Conservation (phyloP, 2,888 invertebrate species). For the Yponomeuta malinellus region DNA sequence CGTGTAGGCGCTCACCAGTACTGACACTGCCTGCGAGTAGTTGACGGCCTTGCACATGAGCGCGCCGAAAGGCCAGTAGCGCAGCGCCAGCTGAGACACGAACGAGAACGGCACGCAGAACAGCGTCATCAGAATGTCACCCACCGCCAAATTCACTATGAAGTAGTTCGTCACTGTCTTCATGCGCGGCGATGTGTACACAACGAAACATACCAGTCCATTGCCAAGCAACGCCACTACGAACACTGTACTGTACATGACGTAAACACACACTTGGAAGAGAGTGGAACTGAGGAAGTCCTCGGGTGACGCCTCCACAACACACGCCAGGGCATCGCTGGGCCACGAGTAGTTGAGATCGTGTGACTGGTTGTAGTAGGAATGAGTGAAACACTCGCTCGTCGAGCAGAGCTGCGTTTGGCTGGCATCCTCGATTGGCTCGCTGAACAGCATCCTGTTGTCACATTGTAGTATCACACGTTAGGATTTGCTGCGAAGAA, state of each 20-base stretch:
- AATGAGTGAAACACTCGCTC: neutral
- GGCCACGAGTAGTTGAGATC: slow-evolving; percentile 17
- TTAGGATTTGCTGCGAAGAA: neutral
- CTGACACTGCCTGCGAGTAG: slow-evolving; percentile 88
- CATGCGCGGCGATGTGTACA: slow-evolving; percentile 90
- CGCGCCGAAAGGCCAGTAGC: slow-evolving; percentile 92
- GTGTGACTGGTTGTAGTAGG: slow-evolving; percentile 9
- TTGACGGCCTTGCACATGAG: slow-evolving; percentile 89
- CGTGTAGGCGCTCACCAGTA: slow-evolving; percentile 91
- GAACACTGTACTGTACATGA: slow-evolving; percentile 83
- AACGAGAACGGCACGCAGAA: slow-evolving; percentile 95
- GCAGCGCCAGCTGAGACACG: slow-evolving; percentile 84
- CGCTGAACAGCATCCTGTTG: slow-evolving; percentile 20
- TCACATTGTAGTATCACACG: neutral
- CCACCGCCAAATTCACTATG: slow-evolving; percentile 91
- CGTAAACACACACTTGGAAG: slow-evolving; percentile 80
- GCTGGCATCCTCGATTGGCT: slow-evolving; percentile 17
- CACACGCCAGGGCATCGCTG: slow-evolving; percentile 18
- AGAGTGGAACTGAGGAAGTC: slow-evolving; percentile 58
- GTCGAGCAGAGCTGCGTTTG: neutral
- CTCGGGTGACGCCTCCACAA: slow-evolving; percentile 26
- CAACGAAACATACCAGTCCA: slow-evolving; percentile 90
- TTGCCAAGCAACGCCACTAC: slow-evolving; percentile 83
- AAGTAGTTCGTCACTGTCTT: slow-evolving; percentile 95
- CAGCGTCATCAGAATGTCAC: slow-evolving; percentile 92